Evolutionary conservation across 2,113 vertebrate species (phyloP).

Genomic region (Hiodon tergisus): DNA sequence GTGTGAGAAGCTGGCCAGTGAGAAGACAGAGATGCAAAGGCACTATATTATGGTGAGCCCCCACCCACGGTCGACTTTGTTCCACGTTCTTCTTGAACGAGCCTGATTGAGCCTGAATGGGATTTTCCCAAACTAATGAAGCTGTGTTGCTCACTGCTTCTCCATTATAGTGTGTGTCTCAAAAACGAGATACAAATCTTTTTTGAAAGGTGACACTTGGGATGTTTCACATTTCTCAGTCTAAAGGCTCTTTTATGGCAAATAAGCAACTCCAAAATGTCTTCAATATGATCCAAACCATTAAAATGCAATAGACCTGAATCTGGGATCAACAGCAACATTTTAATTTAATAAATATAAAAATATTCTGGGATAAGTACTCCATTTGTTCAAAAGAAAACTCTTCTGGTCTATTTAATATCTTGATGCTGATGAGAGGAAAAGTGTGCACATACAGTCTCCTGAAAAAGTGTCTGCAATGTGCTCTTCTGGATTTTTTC

Average conservation of each 20-base stretch:
- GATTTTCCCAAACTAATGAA: background rate
- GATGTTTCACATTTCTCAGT: background rate
- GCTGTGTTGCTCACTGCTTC: background rate
- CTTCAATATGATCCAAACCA: conserved; percentile 5
- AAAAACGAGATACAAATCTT: background rate
- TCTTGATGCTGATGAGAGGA: background rate
- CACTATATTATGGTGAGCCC: conserved; percentile 72
- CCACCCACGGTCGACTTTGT: background rate
- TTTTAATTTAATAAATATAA: too few relatives aligned
- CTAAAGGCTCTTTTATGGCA: background rate
- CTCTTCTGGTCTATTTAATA: background rate
- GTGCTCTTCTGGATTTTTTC: too few relatives aligned
- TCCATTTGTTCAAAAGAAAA: too few relatives aligned
- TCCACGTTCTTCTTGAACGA: background rate
- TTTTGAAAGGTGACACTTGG: background rate
- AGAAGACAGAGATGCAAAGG: conserved; percentile 74
- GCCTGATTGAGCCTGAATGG: too few relatives aligned
- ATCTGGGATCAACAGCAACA: background rate
- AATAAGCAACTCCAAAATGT: too few relatives aligned
- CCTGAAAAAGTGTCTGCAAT: too few relatives aligned
- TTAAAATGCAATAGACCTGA: background rate
- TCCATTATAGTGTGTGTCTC: background rate
- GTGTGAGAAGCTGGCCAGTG: conserved; percentile 69
- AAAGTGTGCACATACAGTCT: background rate
- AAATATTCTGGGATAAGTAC: too few relatives aligned